Percentiles rank a stretch among this genome's conserved stretches.
Conservation (phyloP, 1,140 invertebrate genomes). For the Danaus melanippus region DNA sequence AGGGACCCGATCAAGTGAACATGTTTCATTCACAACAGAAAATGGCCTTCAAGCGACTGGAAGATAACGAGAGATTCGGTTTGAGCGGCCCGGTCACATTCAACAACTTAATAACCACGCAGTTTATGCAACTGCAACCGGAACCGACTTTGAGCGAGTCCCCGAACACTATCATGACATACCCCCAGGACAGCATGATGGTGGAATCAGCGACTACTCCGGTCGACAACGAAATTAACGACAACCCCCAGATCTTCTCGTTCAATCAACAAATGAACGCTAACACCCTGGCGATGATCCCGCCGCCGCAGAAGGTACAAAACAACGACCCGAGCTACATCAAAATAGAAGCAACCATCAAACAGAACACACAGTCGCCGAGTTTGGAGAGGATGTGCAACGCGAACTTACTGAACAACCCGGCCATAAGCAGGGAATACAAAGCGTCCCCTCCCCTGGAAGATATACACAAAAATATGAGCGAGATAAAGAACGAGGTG, state of each 20-base stretch:
- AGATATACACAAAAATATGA: conserved; percentile 63
- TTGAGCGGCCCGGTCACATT: conserved; percentile 54
- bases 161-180: conserved; percentile 45
- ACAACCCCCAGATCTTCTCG: conserved; percentile 54
- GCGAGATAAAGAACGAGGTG: conserved; percentile 63
- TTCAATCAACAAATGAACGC: conserved; percentile 60
- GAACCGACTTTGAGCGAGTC: conserved; percentile 49
- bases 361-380: conserved; percentile 63
- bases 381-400: conserved; percentile 62
- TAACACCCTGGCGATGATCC: conserved; percentile 45
- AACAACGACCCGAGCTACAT: conserved; percentile 60
- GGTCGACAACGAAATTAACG: conserved; percentile 40
- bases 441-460: conserved; percentile 62
- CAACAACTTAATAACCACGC: conserved; percentile 59
- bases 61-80: conserved; percentile 57
- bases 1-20: conserved; percentile 64
- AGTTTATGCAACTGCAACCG: conserved; percentile 61
- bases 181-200: conserved; percentile 46
- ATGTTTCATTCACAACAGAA: conserved; percentile 67
- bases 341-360: conserved; percentile 59
- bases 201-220: conserved; percentile 41
- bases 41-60: conserved; percentile 59
- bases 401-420: conserved; percentile 48
- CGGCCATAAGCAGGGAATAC: conserved; percentile 49
- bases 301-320: conserved; percentile 48